Evolutionary conservation across 1,140 invertebrate species (phyloP).

Genomic region (Pinna nobilis): DNA sequence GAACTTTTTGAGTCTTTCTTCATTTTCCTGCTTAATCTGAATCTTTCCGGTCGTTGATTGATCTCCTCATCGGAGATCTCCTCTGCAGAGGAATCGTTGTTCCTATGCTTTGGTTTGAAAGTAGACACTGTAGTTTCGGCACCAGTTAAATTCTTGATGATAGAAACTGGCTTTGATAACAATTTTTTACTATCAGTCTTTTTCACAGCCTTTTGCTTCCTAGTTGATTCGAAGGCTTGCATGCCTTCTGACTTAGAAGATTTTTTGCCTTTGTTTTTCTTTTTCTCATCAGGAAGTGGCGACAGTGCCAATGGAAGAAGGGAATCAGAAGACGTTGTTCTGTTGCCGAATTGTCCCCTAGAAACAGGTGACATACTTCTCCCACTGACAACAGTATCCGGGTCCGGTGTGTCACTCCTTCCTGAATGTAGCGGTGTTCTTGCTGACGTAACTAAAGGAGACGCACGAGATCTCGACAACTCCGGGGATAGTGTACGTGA

Average conservation of each 20-base stretch:
- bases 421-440: conserved; percentile 7
- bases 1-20: conserved; percentile 31
- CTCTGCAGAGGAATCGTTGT: conserved; percentile 42
- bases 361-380: not conserved
- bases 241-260: conserved; percentile 12
- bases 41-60: conserved; percentile 23
- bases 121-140: conserved; percentile 52
- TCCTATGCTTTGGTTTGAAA: conserved; percentile 50
- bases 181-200: conserved; percentile 51
- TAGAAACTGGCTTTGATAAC: conserved; percentile 47
- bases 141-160: conserved; percentile 51
- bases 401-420: not conserved
- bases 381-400: conserved; percentile 1
- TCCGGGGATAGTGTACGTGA: no score
- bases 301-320: not conserved
- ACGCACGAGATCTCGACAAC: not conserved
- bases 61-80: conserved; percentile 55
- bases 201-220: conserved; percentile 35
- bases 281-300: conserved; percentile 3
- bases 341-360: conserved; percentile 12
- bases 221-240: conserved; percentile 39
- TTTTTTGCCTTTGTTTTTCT: conserved; percentile 34
- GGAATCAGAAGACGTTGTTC: conserved; percentile 25
- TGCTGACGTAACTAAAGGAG: conserved; percentile 2
- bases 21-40: conserved; percentile 24